phyloP scores from a whole-genome alignment of 2,888 invertebrate species.

The Bruchidius siliquastri region DNA sequence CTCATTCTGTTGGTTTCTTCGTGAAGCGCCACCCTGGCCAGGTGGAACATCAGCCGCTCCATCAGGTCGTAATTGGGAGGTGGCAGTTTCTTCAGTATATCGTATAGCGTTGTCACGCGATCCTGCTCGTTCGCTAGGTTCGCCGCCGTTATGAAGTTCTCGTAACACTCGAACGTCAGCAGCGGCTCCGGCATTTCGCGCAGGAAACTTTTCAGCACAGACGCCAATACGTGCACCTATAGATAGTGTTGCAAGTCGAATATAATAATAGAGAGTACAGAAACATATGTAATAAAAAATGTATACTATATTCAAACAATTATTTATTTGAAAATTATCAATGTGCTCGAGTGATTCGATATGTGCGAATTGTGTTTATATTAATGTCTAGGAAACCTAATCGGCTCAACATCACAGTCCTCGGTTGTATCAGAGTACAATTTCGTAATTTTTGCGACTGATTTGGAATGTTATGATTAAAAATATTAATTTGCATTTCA shows the following conservation, averaged over 20 bases:
- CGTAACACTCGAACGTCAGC: slow-evolving; percentile 88
- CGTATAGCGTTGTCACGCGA: slow-evolving; percentile 77
- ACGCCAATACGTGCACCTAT: slow-evolving; percentile 79
- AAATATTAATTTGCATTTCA: too few relatives aligned
- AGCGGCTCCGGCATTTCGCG: slow-evolving; percentile 91
- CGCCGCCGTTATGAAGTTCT: slow-evolving; percentile 87
- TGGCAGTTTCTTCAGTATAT: slow-evolving; percentile 83
- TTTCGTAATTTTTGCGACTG: too few relatives aligned
- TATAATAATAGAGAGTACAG: neutral
- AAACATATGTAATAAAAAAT: too few relatives aligned
- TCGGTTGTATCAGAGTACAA: too few relatives aligned
- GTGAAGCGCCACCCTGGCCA: slow-evolving; percentile 81
- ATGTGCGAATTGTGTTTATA: too few relatives aligned
- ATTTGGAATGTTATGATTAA: too few relatives aligned
- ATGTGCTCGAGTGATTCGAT: too few relatives aligned
- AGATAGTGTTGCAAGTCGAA: neutral
- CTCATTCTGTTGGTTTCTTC: slow-evolving; percentile 91
- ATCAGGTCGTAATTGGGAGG: slow-evolving; percentile 85
- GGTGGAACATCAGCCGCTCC: slow-evolving; percentile 87
- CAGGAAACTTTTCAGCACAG: slow-evolving; percentile 83
- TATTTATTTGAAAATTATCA: too few relatives aligned
- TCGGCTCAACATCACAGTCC: too few relatives aligned
- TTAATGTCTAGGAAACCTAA: too few relatives aligned
- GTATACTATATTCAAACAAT: too few relatives aligned
- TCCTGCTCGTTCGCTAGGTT: slow-evolving; percentile 79